A percentile compares a stretch with the other conserved stretches of the same genome.
Conservation (phyloP, 23 tunicate genomes). For the Halocynthia roretzi region DNA sequence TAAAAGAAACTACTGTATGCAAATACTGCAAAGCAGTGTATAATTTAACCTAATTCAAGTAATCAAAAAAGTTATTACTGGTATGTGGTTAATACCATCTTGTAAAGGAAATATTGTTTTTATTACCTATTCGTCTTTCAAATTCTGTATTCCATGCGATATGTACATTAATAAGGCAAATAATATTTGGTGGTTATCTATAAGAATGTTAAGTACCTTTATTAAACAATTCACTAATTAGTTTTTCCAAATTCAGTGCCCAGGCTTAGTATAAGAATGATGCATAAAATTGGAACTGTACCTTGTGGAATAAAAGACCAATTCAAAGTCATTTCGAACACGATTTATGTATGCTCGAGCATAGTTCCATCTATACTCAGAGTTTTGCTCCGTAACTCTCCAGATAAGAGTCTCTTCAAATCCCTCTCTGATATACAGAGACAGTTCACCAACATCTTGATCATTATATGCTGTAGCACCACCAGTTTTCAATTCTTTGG, state of each 20-base stretch:
- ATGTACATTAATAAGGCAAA: too few species aligned
- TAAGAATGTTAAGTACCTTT: too few species aligned
- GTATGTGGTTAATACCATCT: too few species aligned
- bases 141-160: too few species aligned
- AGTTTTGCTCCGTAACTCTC: constrained; percentile 60
- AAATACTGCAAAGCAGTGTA: too few species aligned
- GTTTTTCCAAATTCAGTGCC: not conserved
- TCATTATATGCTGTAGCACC: constrained; percentile 62
- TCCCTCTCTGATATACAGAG: constrained; percentile 51
- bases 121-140: too few species aligned
- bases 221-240: not conserved
- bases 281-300: not conserved
- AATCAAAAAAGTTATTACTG: too few species aligned
- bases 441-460: constrained; percentile 82
- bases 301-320: constrained; percentile 77
- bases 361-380: constrained; percentile 67
- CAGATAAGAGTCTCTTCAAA: constrained; percentile 65
- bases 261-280: too few species aligned
- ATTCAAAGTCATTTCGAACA: constrained; percentile 58
- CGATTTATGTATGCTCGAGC: constrained; percentile 44
- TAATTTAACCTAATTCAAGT: too few species aligned
- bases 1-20: too few species aligned
- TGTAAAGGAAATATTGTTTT: too few species aligned
- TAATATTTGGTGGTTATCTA: too few species aligned
- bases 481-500: constrained; percentile 18